These are phyloP conservation scores for Acleris cristana DNA, from an alignment of 2,888 invertebrate genomes.

Conservation along the genomic window DNA sequence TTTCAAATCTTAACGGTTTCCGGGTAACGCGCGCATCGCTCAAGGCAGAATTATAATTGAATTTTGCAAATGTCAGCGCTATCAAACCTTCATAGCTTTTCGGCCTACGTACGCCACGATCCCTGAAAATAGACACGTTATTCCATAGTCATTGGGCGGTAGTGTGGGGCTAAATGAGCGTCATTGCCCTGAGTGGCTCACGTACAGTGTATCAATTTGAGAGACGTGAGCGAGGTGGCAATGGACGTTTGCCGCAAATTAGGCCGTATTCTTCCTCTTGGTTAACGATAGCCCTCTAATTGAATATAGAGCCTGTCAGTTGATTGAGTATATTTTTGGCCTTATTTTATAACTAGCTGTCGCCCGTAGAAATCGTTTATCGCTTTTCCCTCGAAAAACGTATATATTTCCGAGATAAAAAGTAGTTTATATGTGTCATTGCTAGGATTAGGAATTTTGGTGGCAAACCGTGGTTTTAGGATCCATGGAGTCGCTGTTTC, in stretches of 20 bases:
- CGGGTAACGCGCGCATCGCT: too few relatives aligned
- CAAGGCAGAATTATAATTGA: too few relatives aligned
- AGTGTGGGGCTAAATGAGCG: conserved; percentile 60
- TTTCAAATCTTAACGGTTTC: too few relatives aligned
- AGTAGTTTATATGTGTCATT: too few relatives aligned
- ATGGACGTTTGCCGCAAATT: conserved; percentile 50
- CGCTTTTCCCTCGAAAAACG: too few relatives aligned
- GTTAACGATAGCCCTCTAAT: conserved; percentile 59
- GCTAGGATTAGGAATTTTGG: too few relatives aligned
- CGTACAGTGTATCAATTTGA: conserved; percentile 71
- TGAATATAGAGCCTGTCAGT: conserved; percentile 34
- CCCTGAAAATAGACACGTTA: conserved; percentile 30
- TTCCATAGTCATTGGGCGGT: conserved; percentile 40
- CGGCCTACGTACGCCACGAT: conserved; percentile 5
- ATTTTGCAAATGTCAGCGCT: too few relatives aligned
- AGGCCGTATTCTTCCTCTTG: conserved; percentile 56
- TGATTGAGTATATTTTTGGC: conserved; percentile 28
- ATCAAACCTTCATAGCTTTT: neutral
- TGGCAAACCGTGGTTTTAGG: too few relatives aligned
- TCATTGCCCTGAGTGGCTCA: conserved; percentile 66
- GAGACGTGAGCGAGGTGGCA: conserved; percentile 63
- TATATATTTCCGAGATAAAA: too few relatives aligned
- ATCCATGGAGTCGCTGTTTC: too few relatives aligned
- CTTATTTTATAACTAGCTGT: too few relatives aligned
- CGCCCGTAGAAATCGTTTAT: too few relatives aligned